These are phyloP conservation scores for Pogoniulus pusillus DNA, from an alignment of 2,797 vertebrate genomes.

Conservation along the genomic window DNA sequence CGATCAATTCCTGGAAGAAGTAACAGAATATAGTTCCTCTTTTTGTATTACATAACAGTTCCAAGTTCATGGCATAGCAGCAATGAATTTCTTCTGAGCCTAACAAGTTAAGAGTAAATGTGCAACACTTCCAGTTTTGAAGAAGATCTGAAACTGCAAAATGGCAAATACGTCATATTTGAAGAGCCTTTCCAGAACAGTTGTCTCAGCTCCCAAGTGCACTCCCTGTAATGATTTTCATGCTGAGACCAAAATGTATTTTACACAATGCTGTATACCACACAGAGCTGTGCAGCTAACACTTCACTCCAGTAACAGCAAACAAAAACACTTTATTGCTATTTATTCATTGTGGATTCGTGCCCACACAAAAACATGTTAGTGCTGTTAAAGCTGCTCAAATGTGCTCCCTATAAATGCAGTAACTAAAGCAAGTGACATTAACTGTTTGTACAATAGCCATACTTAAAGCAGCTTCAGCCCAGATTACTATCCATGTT, in stretches of 20 bases:
- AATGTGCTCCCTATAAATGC: not conserved
- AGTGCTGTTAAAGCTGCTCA: slow-evolving; percentile 17
- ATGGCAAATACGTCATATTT: slow-evolving; percentile 35
- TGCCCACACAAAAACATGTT: slow-evolving; percentile 50
- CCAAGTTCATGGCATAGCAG: not conserved
- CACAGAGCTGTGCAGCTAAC: slow-evolving; percentile 45
- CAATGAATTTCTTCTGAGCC: not conserved
- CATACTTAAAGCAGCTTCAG: not conserved
- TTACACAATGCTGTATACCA: slow-evolving; percentile 26
- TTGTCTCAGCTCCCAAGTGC: slow-evolving; percentile 51
- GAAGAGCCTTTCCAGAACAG: slow-evolving; percentile 52
- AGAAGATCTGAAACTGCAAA: slow-evolving; percentile 1
- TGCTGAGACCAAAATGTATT: slow-evolving; percentile 53
- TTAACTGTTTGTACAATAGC: not conserved
- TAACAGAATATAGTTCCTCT: not conserved
- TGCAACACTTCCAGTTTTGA: slow-evolving; percentile 12
- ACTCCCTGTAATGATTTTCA: slow-evolving; percentile 37
- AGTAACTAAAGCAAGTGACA: not conserved
- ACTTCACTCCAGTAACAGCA: slow-evolving; percentile 36
- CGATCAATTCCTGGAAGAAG: not conserved
- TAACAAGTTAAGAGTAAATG: slow-evolving; percentile 31
- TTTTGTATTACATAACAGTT: not conserved
- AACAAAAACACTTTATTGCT: slow-evolving; percentile 50
- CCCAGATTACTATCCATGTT: not conserved
- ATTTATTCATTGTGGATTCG: slow-evolving; percentile 48